Percentiles rank a stretch among this genome's conserved stretches.
These are phyloP conservation scores for Indri indri DNA, from an alignment of 2,113 vertebrate species.

Conservation along the genomic window DNA sequence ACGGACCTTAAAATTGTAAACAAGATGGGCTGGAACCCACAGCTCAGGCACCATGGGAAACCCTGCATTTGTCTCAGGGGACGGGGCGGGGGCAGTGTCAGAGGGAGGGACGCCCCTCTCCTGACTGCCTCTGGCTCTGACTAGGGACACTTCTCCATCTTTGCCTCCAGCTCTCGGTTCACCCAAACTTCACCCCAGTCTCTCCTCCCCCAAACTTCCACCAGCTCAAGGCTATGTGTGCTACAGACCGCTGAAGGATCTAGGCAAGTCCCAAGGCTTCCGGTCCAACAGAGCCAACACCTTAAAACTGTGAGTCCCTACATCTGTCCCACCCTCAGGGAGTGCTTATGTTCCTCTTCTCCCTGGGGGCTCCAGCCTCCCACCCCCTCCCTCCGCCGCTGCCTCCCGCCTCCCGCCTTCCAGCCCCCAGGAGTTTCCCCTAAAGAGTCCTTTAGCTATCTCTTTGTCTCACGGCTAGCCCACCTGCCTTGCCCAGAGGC, in stretches of 20 bases:
- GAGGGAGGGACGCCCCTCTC: background rate
- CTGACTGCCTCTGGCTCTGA: background rate
- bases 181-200: background rate
- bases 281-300: background rate
- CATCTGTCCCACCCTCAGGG: background rate
- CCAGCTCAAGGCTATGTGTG: background rate
- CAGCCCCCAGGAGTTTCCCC: background rate
- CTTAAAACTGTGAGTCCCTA: background rate
- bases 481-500: background rate
- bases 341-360: background rate
- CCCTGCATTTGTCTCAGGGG: background rate
- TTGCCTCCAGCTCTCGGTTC: background rate
- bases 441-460: background rate
- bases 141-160: background rate
- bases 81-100: fast-evolving
- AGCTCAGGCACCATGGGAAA: background rate
- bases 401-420: too few species aligned
- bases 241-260: background rate
- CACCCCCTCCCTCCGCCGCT: background rate
- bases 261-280: background rate
- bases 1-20: background rate
- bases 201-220: background rate
- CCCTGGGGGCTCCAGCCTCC: background rate
- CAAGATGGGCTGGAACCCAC: background rate
- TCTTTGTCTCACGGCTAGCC: background rate